Percentiles rank a stretch among this genome's conserved stretches.
Evolutionary conservation across 2,113 vertebrate species (phyloP).

Genomic region (Lophochroa leadbeateri): DNA sequence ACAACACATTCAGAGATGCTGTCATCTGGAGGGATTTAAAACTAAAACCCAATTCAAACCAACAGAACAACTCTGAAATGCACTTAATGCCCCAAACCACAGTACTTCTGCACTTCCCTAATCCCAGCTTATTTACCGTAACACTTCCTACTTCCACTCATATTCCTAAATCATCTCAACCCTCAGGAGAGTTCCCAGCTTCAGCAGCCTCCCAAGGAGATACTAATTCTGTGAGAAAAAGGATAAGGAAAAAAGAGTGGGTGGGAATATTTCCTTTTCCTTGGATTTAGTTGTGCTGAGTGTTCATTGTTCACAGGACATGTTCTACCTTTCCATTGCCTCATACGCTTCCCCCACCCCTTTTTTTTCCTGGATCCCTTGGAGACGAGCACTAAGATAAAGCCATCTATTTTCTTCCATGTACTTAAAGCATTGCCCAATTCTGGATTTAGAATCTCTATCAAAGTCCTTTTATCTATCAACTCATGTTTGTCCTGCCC

Average conservation of each 20-base stretch:
- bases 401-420: neutral
- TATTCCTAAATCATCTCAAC: neutral
- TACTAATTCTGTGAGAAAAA: conserved; percentile 19
- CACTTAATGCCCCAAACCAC: neutral
- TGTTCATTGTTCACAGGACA: conserved; percentile 35
- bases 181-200: neutral
- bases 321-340: conserved; percentile 44
- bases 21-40: neutral
- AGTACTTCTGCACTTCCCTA: neutral
- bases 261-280: conserved; percentile 50
- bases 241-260: conserved; percentile 26
- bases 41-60: neutral
- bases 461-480: neutral
- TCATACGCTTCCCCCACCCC: neutral
- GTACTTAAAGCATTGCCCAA: neutral
- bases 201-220: neutral
- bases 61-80: neutral
- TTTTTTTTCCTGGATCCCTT: neutral
- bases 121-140: neutral
- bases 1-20: neutral
- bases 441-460: neutral
- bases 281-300: neutral
- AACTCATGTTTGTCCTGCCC: neutral
- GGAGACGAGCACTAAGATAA: neutral
- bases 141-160: neutral